Evolutionary conservation across 2,113 vertebrate genomes (phyloP), one percentile per base, ranked within the genome.

Genomic region (Hippolais icterina): DNA sequence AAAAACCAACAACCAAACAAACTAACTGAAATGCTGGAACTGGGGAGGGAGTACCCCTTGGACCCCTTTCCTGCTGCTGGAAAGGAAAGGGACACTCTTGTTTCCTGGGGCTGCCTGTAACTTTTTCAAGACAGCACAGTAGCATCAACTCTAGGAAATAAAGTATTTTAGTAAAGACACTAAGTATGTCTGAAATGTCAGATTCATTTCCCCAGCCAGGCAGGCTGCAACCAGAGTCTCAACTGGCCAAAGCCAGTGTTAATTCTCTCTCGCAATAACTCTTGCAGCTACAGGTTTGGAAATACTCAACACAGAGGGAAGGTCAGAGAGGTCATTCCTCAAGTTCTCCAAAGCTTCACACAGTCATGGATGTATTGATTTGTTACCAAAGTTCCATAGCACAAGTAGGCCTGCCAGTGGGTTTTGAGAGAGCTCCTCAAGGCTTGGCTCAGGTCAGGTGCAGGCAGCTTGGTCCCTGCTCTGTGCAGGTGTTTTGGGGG

Each of bases 251-350:
- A 44, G 63, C 71, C 95, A 53, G 50, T 3, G 0, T 35, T 82
- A 27, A 54, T 87, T 66, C 53, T 71, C 71, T 70, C 78, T 74
- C 3, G 24, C 88, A 88, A 53, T 80, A 90, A 91, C 71, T 89
- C 86, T 74, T 90, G 90, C 92, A 94, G 93, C 90, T 94, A 29
- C 92, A 89, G 85, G 85, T 83, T 82, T 79, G 64, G 83, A 50
- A 83, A 68, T 35, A 11, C 64, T 66, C 52, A 71, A n/a, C 70
- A 47, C 2, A 5, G 65, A 82, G 90, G 72, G 72, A 41, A 90
- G 31, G 79, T n/a, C 85, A 90, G 79, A 69, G 29, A 91, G 72
- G 64, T 71, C n/a, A 31, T 82, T 86, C 60, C 41, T 75, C 71
- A 56, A 23, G 71, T 75, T 91, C 47, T 69, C 85, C 74, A 83